Evolutionary conservation across 2,797 vertebrate genomes (phyloP).

Genomic region (Eutrigla gurnardus): DNA sequence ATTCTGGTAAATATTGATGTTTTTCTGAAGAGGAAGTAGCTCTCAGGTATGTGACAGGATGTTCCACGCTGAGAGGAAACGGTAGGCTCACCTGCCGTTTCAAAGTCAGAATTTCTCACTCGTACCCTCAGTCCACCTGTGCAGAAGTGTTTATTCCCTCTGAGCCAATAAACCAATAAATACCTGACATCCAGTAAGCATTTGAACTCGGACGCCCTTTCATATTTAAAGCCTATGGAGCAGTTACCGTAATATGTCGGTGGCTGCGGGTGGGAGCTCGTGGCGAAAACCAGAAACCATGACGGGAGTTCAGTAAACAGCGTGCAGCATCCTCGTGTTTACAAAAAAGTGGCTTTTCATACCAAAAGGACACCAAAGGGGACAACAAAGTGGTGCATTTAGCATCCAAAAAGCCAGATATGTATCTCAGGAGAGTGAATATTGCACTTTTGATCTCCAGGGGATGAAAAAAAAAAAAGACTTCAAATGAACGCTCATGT

Average conservation of each 20-base stretch:
- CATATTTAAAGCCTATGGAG: background rate
- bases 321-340: conserved; percentile 15
- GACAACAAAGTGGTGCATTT: background rate
- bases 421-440: background rate
- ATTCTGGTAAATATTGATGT: conserved; percentile 83
- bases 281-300: conserved; percentile 20
- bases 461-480: background rate
- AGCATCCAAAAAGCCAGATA: background rate
- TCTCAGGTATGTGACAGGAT: conserved; percentile 72
- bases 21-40: conserved; percentile 78
- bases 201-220: conserved; percentile 5
- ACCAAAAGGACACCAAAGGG: conserved; percentile 4
- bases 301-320: conserved; percentile 24
- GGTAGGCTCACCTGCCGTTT: conserved; percentile 61
- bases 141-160: conserved; percentile 19
- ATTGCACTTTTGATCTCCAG: background rate
- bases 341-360: background rate
- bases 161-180: conserved; percentile 29
- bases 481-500: background rate
- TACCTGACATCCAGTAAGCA: conserved; percentile 11
- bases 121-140: conserved; percentile 43
- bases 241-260: background rate
- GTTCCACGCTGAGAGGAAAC: conserved; percentile 65
- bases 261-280: background rate
- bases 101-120: conserved; percentile 46